Conservation (phyloP, 2,113 vertebrate genomes). For the Gnathonemus echidnorhynchus region DNA sequence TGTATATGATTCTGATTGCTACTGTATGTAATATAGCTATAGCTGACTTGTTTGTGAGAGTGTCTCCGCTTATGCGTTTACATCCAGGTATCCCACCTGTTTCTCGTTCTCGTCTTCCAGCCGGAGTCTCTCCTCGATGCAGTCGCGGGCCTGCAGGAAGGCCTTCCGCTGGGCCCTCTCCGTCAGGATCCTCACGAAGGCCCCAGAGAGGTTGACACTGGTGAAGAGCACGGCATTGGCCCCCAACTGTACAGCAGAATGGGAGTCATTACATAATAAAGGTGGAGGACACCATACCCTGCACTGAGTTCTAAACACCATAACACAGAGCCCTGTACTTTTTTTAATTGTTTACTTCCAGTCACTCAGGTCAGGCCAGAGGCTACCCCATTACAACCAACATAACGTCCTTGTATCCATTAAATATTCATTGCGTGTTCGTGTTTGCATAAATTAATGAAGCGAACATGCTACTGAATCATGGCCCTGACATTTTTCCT, state of each 20-base stretch:
- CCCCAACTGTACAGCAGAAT: constrained; percentile 69
- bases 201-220: constrained; percentile 90
- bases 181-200: constrained; percentile 87
- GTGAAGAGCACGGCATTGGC: constrained; percentile 89
- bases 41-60: neutral
- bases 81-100: constrained; percentile 68
- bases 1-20: neutral
- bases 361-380: neutral
- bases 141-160: constrained; percentile 88
- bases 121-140: constrained; percentile 86
- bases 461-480: neutral
- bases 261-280: constrained; percentile 2
- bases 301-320: neutral
- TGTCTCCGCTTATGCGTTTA: neutral
- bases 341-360: neutral
- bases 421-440: neutral
- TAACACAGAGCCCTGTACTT: too few relatives aligned
- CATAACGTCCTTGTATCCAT: neutral
- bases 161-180: constrained; percentile 91
- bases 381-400: neutral
- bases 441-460: neutral
- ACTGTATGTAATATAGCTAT: neutral
- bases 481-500: neutral
- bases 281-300: neutral
- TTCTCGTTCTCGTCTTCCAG: constrained; percentile 98